Base-by-base conservation (phyloP, 2,888 invertebrate genomes). In the Oeneis ivallda region DNA sequence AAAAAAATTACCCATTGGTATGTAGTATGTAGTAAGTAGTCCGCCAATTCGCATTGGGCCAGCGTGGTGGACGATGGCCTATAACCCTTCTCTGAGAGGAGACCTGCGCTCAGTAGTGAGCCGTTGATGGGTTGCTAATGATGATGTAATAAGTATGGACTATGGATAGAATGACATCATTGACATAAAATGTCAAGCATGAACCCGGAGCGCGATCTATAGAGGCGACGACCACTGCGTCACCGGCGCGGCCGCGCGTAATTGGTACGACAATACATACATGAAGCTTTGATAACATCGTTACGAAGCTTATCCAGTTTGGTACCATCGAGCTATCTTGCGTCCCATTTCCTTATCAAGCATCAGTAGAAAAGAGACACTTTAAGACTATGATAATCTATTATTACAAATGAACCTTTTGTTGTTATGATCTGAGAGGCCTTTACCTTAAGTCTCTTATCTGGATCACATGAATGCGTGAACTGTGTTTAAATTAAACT, bases 231-330 rank as follows among this genome's bases (percentile, higher is more conserved):
- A 37, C 34, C 53, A 57, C 57, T 41, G 41, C 43, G 26, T 57
- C 43, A 43, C 13, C 11, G 57, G 41, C n/a, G n/a, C n/a, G n/a
- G n/a, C n/a, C 41, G 53, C 61, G 34, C 34, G 56, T 62, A 57
- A 65, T 57, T 65, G 57, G 49, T 57, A 52, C 47, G 61, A 62
- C 52, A n/a, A n/a, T n/a, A n/a, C n/a, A n/a, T n/a, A n/a, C n/a
- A 57, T 50, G 56, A 56, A 11, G 19, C n/a, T 5, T 15, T 17
- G 62, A 57, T 65, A 45, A 34, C 10, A 62, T 62, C 62, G 43
- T 19, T 37, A 13, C 2, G 11, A 11, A 11, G 56, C 39, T 11
- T 9, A 5, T 7, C 7, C 2, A n/a, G 13, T 9, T n/a, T n/a
- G n/a, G 32, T n/a, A 11, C 41, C 34, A 11, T 56, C 41, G 8